These are phyloP conservation scores for Platorchestia sp. DNA, from an alignment of 1,140 invertebrate genomes.

Conservation along the genomic window DNA sequence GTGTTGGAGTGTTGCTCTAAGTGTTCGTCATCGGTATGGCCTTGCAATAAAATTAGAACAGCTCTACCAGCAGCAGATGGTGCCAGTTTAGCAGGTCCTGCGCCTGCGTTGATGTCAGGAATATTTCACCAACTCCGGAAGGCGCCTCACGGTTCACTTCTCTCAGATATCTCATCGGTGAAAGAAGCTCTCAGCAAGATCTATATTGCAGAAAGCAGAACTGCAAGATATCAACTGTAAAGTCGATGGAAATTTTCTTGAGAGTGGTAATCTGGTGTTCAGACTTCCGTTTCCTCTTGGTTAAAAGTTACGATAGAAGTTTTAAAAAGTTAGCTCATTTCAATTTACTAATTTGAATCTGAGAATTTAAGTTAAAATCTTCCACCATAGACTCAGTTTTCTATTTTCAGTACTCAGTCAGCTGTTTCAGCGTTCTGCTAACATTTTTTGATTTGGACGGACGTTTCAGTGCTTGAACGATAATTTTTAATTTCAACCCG, in stretches of 20 bases:
- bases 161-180: not conserved
- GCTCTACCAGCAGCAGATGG: not conserved
- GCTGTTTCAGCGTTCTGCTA: too few species aligned
- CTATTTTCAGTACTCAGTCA: not conserved
- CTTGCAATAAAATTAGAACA: not conserved
- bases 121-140: not conserved
- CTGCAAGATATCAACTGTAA: not conserved
- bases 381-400: not conserved
- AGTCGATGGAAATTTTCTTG: not conserved
- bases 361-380: not conserved
- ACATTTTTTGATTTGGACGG: too few species aligned
- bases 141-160: not conserved
- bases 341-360: not conserved
- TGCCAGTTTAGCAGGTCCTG: not conserved
- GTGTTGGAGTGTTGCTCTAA: not conserved
- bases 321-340: not conserved
- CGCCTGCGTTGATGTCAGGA: not conserved
- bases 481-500: too few species aligned
- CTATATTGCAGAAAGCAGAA: too few species aligned
- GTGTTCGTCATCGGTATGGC: not conserved
- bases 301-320: not conserved
- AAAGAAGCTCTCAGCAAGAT: too few species aligned
- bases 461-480: too few species aligned
- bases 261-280: not conserved
- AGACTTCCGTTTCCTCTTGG: not conserved